These are phyloP conservation scores for Hemicrepidius hirtus DNA, from an alignment of 2,888 invertebrate species.

Conservation along the genomic window DNA sequence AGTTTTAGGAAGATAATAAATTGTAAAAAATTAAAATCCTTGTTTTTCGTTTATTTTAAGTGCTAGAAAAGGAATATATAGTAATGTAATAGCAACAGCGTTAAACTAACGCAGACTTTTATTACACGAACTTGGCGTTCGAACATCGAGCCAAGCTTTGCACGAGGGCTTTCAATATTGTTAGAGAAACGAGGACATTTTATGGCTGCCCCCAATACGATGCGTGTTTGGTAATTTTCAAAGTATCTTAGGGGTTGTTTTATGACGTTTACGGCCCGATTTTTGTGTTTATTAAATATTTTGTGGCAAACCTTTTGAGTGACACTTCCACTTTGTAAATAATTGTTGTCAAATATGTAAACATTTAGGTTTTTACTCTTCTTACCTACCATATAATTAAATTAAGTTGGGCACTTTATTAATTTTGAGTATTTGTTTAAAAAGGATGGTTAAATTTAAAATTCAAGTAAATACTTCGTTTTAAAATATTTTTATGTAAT, in stretches of 20 bases:
- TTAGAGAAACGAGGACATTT: slow-evolving; percentile 54
- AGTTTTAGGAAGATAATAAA: too few species aligned
- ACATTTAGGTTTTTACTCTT: neutral
- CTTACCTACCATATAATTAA: too few species aligned
- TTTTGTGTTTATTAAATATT: slow-evolving; percentile 54
- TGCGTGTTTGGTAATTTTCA: slow-evolving; percentile 55
- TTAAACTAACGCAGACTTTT: slow-evolving; percentile 43
- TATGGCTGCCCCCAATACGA: slow-evolving; percentile 53
- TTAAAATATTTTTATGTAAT: neutral
- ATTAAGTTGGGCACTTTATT: neutral
- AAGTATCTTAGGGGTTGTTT: slow-evolving; percentile 54
- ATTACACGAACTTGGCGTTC: slow-evolving; percentile 47
- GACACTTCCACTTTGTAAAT: slow-evolving; percentile 30
- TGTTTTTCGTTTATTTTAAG: slow-evolving; percentile 6
- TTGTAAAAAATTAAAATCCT: slow-evolving; percentile 8
- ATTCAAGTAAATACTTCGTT: neutral
- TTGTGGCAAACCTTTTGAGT: slow-evolving; percentile 37
- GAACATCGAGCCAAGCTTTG: slow-evolving; percentile 51
- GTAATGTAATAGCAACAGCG: slow-evolving; percentile 29
- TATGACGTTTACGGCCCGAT: slow-evolving; percentile 50
- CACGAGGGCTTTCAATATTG: slow-evolving; percentile 54
- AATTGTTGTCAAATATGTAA: slow-evolving; percentile 9
- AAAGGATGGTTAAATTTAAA: too few species aligned
- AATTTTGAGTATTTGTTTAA: too few species aligned
- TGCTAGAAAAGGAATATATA: slow-evolving; percentile 18